A percentile compares a stretch with the other conserved stretches of the same genome.
phyloP scores from a whole-genome alignment of 2,797 vertebrate species.

The Microcaecilia unicolor region DNA sequence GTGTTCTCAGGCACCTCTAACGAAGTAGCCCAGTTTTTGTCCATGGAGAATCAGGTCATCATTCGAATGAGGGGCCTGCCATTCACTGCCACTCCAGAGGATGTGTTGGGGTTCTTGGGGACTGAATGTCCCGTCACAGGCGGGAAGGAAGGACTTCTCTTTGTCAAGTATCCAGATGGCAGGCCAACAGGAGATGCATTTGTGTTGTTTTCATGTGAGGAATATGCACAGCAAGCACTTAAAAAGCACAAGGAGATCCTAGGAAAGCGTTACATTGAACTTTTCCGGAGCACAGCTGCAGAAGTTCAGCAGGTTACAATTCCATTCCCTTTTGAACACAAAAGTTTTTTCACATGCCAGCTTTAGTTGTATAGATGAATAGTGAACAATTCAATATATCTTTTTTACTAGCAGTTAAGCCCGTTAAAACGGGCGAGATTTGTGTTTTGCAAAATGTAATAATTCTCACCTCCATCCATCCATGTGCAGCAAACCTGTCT shows the following conservation, averaged over 20 bases:
- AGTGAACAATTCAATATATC: no score
- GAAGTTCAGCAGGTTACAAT: slow-evolving; percentile 95
- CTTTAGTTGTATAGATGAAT: no score
- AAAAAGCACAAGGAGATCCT: slow-evolving; percentile 95
- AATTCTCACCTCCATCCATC: no score
- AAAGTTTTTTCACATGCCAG: no score
- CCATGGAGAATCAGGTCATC: slow-evolving; percentile 92
- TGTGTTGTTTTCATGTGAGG: slow-evolving; percentile 91
- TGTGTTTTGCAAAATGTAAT: no score
- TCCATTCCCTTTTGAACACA: no score
- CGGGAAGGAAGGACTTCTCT: slow-evolving; percentile 80
- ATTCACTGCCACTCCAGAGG: slow-evolving; percentile 77
- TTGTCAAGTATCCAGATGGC: slow-evolving; percentile 91
- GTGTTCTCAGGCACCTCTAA: slow-evolving; percentile 76
- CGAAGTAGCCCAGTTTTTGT: slow-evolving; percentile 91
- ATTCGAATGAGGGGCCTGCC: slow-evolving; percentile 88
- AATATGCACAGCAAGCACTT: slow-evolving; percentile 86
- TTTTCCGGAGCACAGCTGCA: slow-evolving; percentile 90
- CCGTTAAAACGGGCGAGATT: no score
- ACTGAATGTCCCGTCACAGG: slow-evolving; percentile 82
- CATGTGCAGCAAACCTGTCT: no score
- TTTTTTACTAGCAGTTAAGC: no score
- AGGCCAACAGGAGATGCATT: slow-evolving; percentile 92
- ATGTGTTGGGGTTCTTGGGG: slow-evolving; percentile 83
- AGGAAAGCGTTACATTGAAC: slow-evolving; percentile 92